Conservation (phyloP, 2,797 vertebrate species). For the Aeoliscus strigatus region DNA sequence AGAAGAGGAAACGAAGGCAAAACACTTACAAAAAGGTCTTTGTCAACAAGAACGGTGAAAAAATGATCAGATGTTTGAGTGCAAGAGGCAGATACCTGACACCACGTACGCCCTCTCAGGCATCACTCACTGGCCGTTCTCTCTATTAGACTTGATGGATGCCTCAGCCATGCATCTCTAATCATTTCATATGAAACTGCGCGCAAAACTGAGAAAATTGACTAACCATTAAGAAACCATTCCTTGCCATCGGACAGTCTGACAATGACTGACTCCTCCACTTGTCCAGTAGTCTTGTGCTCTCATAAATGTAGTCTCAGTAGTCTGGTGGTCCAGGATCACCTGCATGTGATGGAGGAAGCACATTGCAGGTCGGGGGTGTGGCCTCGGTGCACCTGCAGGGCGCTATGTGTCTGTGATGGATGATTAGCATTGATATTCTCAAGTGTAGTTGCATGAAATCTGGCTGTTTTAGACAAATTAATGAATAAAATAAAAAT, state of each 20-base stretch:
- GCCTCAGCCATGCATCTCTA: conserved; percentile 61
- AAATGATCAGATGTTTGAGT: conserved; percentile 1
- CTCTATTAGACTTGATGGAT: conserved; percentile 67
- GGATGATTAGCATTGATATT: too few species aligned
- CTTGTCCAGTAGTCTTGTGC: conserved; percentile 7
- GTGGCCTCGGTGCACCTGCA: too few species aligned
- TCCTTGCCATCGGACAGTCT: conserved; percentile 51
- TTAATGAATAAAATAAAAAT: too few species aligned
- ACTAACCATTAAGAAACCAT: conserved; percentile 65
- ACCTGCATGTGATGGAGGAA: too few species aligned
- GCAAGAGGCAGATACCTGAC: conserved; percentile 31
- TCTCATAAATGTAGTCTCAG: conserved; percentile 32
- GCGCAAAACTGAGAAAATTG: conserved; percentile 53
- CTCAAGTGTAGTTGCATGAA: too few species aligned
- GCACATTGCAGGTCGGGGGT: too few species aligned
- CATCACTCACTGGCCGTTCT: conserved; percentile 50
- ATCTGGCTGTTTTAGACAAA: too few species aligned
- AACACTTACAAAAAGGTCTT: too few species aligned
- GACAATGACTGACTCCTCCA: conserved; percentile 53
- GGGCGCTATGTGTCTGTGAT: too few species aligned
- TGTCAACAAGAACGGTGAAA: not conserved
- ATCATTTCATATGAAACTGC: conserved; percentile 65
- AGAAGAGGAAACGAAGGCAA: not conserved
- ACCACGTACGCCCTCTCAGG: conserved; percentile 16
- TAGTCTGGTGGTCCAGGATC: too few species aligned